Evolutionary conservation across 2,797 vertebrate species (phyloP).

Genomic region (Pangasius sanitwongsei): DNA sequence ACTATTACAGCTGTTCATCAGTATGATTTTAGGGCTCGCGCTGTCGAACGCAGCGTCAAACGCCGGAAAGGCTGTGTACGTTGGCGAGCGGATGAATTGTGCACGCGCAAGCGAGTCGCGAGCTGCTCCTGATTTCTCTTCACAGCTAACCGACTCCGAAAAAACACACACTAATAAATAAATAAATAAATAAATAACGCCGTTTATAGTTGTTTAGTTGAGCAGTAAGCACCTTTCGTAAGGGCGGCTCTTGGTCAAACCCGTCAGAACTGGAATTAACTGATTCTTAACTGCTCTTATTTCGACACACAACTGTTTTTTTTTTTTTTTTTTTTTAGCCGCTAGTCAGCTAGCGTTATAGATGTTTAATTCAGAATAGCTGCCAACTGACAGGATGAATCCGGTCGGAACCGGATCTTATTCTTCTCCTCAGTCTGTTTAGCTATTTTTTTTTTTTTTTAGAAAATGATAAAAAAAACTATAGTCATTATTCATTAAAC

Average conservation of each 20-base stretch:
- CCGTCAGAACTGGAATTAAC: not conserved
- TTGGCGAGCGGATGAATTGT: not conserved
- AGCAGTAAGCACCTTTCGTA: not conserved
- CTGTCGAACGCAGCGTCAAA: not conserved
- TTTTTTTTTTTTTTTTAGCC: too few species aligned
- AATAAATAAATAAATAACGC: not conserved
- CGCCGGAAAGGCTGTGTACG: not conserved
- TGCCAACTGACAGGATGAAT: slow-evolving; percentile 45
- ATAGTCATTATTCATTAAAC: not conserved
- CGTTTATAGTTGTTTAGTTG: not conserved
- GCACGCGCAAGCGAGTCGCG: not conserved
- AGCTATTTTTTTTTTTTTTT: not conserved
- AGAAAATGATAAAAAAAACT: not conserved
- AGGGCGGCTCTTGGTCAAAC: not conserved
- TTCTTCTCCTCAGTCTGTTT: slow-evolving; percentile 7
- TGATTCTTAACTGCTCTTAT: not conserved
- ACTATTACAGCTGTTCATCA: not conserved
- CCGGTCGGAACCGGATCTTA: slow-evolving; percentile 61
- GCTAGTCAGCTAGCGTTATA: not conserved
- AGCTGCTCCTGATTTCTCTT: not conserved
- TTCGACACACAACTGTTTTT: not conserved
- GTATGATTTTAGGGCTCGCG: not conserved
- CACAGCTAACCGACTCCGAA: too few species aligned
- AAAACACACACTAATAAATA: too few species aligned
- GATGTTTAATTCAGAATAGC: slow-evolving; percentile 1